Percentiles rank a stretch among this genome's conserved stretches.
Evolutionary conservation across 2,113 vertebrate genomes (phyloP).

Genomic region (Bubo scandiacus): DNA sequence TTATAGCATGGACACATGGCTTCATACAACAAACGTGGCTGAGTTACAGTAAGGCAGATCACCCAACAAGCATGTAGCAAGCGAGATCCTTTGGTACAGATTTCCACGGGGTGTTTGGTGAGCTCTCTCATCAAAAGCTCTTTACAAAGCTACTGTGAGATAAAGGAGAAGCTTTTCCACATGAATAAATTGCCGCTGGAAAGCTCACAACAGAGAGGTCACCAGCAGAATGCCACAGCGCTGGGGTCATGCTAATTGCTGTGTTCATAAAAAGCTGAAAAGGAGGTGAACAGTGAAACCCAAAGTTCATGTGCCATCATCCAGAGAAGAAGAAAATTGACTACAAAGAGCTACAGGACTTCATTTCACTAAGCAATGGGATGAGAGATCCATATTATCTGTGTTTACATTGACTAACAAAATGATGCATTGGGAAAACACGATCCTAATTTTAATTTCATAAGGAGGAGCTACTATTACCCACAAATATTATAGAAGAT

Average conservation of each 20-base stretch:
- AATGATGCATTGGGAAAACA: background rate
- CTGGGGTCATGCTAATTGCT: background rate
- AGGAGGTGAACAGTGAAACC: fast-evolving
- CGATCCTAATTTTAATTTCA: background rate
- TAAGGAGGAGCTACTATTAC: background rate
- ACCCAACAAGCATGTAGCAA: background rate
- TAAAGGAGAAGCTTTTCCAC: background rate
- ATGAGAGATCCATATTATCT: background rate
- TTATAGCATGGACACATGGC: background rate
- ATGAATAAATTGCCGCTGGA: background rate
- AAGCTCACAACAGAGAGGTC: background rate
- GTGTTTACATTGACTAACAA: background rate
- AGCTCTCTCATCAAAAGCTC: background rate
- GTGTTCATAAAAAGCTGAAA: background rate
- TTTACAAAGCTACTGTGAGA: background rate
- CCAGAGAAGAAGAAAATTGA: background rate
- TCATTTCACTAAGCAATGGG: background rate
- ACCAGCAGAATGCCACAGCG: background rate
- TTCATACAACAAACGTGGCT: fast-evolving
- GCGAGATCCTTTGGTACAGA: background rate
- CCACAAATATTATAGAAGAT: background rate
- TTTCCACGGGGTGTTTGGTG: background rate
- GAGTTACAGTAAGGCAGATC: background rate
- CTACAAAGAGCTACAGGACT: background rate
- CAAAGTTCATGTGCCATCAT: background rate